Evolutionary conservation across 2,888 invertebrate species (phyloP).

Genomic region (Mystacides longicornis): DNA sequence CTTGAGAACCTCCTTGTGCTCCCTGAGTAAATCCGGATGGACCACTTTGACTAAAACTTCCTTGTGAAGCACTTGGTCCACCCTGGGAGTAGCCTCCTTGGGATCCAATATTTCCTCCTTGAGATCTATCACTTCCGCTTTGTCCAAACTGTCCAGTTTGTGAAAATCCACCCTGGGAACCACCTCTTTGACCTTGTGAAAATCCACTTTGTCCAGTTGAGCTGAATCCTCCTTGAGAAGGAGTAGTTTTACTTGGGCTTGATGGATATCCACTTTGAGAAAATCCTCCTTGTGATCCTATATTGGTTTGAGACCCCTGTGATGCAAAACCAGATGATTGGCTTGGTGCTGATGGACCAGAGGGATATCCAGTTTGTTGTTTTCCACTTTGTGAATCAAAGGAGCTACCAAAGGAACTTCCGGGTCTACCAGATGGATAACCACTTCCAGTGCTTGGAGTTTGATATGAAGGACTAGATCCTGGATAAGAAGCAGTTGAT

Average conservation of each 20-base stretch:
- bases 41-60: slow-evolving; percentile 21
- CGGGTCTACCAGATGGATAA: slow-evolving; percentile 25
- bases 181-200: slow-evolving; percentile 21
- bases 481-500: slow-evolving; percentile 25
- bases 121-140: slow-evolving; percentile 23
- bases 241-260: neutral
- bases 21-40: slow-evolving; percentile 5
- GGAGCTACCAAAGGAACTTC: slow-evolving; percentile 25
- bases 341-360: slow-evolving; percentile 20
- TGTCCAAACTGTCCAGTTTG: slow-evolving; percentile 18
- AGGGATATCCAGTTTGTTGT: slow-evolving; percentile 27
- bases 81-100: slow-evolving; percentile 27
- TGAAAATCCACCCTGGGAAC: slow-evolving; percentile 19
- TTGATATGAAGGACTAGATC: slow-evolving; percentile 30
- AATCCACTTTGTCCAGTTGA: slow-evolving; percentile 21
- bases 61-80: slow-evolving; percentile 25
- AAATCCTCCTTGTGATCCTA: neutral
- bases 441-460: slow-evolving; percentile 27
- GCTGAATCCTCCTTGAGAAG: slow-evolving; percentile 4
- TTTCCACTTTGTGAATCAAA: slow-evolving; percentile 23
- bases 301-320: too few relatives aligned
- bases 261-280: neutral
- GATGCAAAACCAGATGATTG: slow-evolving; percentile 9
- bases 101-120: slow-evolving; percentile 14
- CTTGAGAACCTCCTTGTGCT: slow-evolving; percentile 16